phyloP scores from a whole-genome alignment of 2,888 invertebrate genomes.

The Sminthurinus aureus region DNA sequence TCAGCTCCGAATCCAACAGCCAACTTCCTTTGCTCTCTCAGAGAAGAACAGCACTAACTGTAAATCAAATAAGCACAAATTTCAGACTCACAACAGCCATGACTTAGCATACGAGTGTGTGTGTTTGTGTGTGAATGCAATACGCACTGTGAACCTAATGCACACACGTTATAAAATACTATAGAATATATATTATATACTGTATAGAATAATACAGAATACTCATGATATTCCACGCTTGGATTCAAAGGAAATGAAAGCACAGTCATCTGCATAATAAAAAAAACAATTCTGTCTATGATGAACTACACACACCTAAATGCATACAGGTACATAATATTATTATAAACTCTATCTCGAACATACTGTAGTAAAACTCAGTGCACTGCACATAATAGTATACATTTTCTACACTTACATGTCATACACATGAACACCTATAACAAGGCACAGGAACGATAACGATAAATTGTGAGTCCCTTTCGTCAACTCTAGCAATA shows the following conservation, averaged over 20 bases:
- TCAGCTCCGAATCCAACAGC: background rate
- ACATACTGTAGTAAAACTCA: too few relatives aligned
- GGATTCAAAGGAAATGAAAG: too few relatives aligned
- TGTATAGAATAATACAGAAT: too few relatives aligned
- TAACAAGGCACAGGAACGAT: background rate
- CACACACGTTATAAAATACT: background rate
- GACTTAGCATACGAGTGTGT: background rate
- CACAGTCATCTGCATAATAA: too few relatives aligned
- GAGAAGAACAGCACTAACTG: constrained; percentile 9
- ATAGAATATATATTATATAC: background rate
- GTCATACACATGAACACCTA: background rate
- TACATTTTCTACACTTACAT: background rate
- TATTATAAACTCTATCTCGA: background rate
- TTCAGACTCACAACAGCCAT: background rate
- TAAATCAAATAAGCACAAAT: constrained; percentile 23
- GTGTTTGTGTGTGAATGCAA: background rate
- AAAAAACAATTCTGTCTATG: background rate
- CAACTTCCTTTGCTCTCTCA: background rate
- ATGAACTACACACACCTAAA: background rate
- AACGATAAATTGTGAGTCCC: background rate
- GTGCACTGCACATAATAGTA: background rate
- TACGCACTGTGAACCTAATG: background rate
- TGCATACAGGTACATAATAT: background rate
- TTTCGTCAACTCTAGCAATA: background rate
- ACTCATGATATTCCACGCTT: too few relatives aligned